Evolutionary conservation across 2,797 vertebrate species (phyloP).

Genomic region (Sebastes taczanowskii): DNA sequence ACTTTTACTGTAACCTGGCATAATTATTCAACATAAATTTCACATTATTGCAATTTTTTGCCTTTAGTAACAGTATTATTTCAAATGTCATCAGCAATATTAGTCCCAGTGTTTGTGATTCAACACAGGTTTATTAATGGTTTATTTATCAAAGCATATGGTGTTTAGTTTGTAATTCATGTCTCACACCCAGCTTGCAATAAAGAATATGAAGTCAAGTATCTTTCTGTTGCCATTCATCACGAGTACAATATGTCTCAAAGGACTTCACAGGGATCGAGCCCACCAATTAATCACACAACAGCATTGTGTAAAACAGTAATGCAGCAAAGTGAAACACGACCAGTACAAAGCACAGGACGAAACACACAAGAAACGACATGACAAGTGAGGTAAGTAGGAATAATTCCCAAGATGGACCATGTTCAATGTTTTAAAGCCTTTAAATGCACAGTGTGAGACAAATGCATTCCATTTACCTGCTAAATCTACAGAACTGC

Average conservation of each 20-base stretch:
- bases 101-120: background rate
- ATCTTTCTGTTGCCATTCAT: slow-evolving; percentile 40
- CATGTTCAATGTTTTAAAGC: background rate
- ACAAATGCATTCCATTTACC: background rate
- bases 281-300: slow-evolving; percentile 29
- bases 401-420: background rate
- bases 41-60: background rate
- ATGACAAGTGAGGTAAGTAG: background rate
- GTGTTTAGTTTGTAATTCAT: slow-evolving; percentile 11
- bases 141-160: slow-evolving; percentile 17
- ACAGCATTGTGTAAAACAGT: slow-evolving; percentile 5
- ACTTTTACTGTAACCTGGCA: background rate
- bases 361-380: background rate
- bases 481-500: background rate
- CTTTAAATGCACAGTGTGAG: background rate
- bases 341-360: background rate
- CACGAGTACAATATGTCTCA: slow-evolving; percentile 22
- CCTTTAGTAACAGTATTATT: background rate
- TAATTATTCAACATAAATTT: background rate
- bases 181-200: background rate
- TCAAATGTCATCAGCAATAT: background rate
- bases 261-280: slow-evolving; percentile 20
- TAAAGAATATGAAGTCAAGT: slow-evolving; percentile 28
- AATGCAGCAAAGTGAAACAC: background rate
- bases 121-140: background rate